phyloP scores from a whole-genome alignment of 2,797 vertebrate genomes.

The Hoplostethus mediterraneus region DNA sequence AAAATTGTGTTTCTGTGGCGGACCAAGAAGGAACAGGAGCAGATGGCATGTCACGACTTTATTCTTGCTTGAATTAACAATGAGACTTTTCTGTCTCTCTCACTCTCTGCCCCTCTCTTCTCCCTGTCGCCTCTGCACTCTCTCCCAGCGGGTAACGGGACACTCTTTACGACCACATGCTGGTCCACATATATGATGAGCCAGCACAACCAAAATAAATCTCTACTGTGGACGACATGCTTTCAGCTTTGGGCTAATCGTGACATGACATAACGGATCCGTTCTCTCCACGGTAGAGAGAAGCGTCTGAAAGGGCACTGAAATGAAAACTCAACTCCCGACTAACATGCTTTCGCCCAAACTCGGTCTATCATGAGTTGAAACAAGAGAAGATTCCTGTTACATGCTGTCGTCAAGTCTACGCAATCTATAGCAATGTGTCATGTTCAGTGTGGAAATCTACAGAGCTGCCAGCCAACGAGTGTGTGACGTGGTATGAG shows the following conservation, averaged over 20 bases:
- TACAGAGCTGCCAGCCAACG: constrained; percentile 33
- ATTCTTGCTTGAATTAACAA: constrained; percentile 29
- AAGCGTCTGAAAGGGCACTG: constrained; percentile 18
- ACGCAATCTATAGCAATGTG: constrained; percentile 18
- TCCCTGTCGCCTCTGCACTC: constrained; percentile 16
- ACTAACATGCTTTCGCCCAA: not conserved
- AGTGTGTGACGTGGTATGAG: constrained; percentile 27
- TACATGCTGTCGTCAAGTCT: constrained; percentile 6
- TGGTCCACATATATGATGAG: constrained; percentile 48
- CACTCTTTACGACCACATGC: constrained; percentile 52
- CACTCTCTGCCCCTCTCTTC: constrained; percentile 17
- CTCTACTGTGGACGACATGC: constrained; percentile 36
- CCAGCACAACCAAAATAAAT: constrained; percentile 59
- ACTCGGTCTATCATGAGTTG: not conserved
- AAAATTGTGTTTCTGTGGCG: not conserved
- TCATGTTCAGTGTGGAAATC: constrained; percentile 42
- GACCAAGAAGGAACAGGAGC: not conserved
- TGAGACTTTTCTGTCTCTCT: constrained; percentile 2
- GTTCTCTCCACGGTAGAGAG: not conserved
- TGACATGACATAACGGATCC: constrained; percentile 10
- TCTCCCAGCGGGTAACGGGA: constrained; percentile 42
- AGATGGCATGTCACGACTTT: constrained; percentile 43
- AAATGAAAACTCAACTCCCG: not conserved
- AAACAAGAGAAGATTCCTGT: not conserved
- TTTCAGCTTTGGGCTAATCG: constrained; percentile 21